A percentile compares a stretch with the other conserved stretches of the same genome.
Evolutionary conservation across 2,888 invertebrate genomes (phyloP).

Genomic region (Scaeva pyrastri): DNA sequence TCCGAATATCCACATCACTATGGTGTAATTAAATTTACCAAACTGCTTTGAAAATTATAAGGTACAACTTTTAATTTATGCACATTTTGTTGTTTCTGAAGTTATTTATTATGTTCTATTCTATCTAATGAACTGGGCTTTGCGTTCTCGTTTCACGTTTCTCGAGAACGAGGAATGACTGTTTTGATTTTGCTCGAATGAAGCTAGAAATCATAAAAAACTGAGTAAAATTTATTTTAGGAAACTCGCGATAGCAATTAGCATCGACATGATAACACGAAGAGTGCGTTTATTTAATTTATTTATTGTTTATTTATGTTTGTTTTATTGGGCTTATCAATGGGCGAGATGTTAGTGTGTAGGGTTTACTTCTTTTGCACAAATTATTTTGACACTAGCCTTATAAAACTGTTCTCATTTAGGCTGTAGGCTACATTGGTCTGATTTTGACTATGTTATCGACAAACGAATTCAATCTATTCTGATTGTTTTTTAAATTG

Average conservation of each 20-base stretch:
- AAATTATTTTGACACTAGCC: constrained; percentile 60
- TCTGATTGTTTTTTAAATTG: not conserved
- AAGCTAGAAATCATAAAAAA: constrained; percentile 31
- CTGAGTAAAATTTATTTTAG: constrained; percentile 38
- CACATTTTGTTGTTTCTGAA: constrained; percentile 69
- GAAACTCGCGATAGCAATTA: constrained; percentile 68
- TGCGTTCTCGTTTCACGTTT: constrained; percentile 39
- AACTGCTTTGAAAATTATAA: constrained; percentile 44
- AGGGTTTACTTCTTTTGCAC: constrained; percentile 44
- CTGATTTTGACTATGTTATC: constrained; percentile 16
- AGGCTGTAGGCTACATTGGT: constrained; percentile 48
- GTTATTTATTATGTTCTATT: constrained; percentile 6
- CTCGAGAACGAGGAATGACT: not conserved
- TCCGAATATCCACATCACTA: constrained; percentile 72
- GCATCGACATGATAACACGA: constrained; percentile 67
- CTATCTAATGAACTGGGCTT: constrained; percentile 17
- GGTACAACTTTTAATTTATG: constrained; percentile 67
- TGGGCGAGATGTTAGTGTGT: constrained; percentile 61
- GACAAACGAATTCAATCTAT: not conserved
- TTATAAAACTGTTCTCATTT: constrained; percentile 42
- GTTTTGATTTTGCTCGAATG: constrained; percentile 24
- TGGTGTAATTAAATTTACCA: constrained; percentile 50
- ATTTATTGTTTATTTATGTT: constrained; percentile 75
- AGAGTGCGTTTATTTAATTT: constrained; percentile 62
- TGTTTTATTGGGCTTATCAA: constrained; percentile 73